Conservation (phyloP, 2,888 invertebrate genomes). For the Noctua janthina region DNA sequence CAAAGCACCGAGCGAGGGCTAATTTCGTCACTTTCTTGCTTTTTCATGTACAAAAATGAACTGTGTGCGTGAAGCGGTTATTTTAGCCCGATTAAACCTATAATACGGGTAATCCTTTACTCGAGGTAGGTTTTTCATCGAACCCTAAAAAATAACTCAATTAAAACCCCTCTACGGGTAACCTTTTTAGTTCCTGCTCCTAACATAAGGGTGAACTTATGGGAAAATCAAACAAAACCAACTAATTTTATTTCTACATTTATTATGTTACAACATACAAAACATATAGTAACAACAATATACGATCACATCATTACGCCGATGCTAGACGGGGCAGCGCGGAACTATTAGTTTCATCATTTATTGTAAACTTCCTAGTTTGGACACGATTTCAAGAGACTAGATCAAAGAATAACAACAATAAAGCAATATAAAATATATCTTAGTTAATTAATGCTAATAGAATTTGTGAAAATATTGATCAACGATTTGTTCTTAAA, state of each 20-base stretch:
- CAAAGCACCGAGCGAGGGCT: neutral
- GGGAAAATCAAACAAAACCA: conserved; percentile 48
- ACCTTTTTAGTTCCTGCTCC: neutral
- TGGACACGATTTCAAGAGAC: conserved; percentile 59
- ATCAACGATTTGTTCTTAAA: conserved; percentile 42
- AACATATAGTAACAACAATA: conserved; percentile 81
- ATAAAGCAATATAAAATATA: conserved; percentile 36
- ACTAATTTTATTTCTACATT: conserved; percentile 71
- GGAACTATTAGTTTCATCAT: conserved; percentile 46
- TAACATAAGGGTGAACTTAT: neutral
- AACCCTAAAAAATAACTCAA: neutral
- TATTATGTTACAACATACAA: conserved; percentile 82
- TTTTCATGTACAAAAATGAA: neutral
- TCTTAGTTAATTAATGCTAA: conserved; percentile 30
- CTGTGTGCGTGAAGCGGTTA: neutral
- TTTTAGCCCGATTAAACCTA: neutral
- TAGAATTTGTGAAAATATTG: conserved; percentile 47
- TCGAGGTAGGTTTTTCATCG: neutral
- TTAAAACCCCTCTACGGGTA: neutral
- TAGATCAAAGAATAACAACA: conserved; percentile 48
- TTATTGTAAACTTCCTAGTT: conserved; percentile 51
- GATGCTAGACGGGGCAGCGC: conserved; percentile 45
- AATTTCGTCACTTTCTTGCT: neutral
- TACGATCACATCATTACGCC: conserved; percentile 58
- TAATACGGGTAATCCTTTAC: neutral